Percentiles rank a stretch among this genome's conserved stretches.
These are phyloP conservation scores for Chiridota heheva DNA, from an alignment of 35 echinoderm and acorn worm species.

Conservation along the genomic window DNA sequence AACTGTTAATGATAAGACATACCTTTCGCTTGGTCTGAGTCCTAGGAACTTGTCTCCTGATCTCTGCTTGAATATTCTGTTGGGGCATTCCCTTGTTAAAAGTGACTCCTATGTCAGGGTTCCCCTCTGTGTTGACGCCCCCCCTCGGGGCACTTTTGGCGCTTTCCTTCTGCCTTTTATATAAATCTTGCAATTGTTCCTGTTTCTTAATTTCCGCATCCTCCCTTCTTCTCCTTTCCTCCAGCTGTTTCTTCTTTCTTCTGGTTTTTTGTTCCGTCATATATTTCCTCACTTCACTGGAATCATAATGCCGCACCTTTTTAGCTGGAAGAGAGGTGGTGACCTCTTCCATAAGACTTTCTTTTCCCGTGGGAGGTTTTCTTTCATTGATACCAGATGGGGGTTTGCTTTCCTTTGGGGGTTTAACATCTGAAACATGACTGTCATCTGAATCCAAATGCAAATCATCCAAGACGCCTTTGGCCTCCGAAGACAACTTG, in stretches of 20 bases:
- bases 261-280: constrained; percentile 84
- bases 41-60: not conserved
- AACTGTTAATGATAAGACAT: too few species aligned
- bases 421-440: too few species aligned
- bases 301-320: constrained; percentile 83
- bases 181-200: constrained; percentile 75
- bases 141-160: constrained; percentile 39
- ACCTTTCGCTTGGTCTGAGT: constrained; percentile 40
- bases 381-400: constrained; percentile 21
- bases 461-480: constrained; percentile 81
- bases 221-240: constrained; percentile 53
- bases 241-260: constrained; percentile 75
- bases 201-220: constrained; percentile 69
- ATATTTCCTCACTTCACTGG: constrained; percentile 79
- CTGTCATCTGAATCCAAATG: constrained; percentile 54
- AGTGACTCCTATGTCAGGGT: not conserved
- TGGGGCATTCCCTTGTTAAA: not conserved
- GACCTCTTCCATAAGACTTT: too few species aligned
- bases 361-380: constrained; percentile 5
- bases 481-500: constrained; percentile 69
- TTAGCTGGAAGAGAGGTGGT: constrained; percentile 2
- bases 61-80: not conserved
- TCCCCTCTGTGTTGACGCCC: not conserved
- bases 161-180: constrained; percentile 84
- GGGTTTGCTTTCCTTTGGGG: constrained; percentile 1